A percentile compares a stretch with the other conserved stretches of the same genome.
phyloP scores from a whole-genome alignment of 1,140 invertebrate species.

The Drosophila ohnishii region DNA sequence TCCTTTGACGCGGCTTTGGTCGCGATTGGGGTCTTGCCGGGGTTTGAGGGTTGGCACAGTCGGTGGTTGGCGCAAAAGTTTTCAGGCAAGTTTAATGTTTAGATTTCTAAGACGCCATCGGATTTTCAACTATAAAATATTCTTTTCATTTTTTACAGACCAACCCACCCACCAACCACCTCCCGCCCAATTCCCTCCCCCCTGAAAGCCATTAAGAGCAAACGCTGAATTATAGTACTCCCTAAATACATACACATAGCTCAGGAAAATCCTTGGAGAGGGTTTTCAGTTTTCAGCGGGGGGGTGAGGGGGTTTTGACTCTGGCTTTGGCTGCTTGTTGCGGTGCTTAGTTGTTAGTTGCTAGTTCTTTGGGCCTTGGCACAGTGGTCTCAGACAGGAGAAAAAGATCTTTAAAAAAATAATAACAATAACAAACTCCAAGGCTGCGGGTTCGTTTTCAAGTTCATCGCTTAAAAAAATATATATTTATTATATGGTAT shows the following conservation, averaged over 20 bases:
- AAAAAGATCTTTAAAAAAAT: background rate
- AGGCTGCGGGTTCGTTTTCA: conserved; percentile 4
- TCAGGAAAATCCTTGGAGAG: conserved; percentile 14
- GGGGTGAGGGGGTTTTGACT: background rate
- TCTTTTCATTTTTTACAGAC: conserved; percentile 43
- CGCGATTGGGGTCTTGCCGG: conserved; percentile 17
- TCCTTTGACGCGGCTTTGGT: conserved; percentile 57
- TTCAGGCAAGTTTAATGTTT: conserved; percentile 75
- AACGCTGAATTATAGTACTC: conserved; percentile 58
- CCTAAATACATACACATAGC: conserved; percentile 28
- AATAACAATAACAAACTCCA: background rate
- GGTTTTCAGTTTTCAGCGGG: background rate
- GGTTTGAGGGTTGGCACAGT: conserved; percentile 17
- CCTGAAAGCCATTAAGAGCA: conserved; percentile 56
- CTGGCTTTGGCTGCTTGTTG: conserved; percentile 31
- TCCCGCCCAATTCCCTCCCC: background rate
- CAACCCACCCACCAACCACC: conserved; percentile 3
- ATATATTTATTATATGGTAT: background rate
- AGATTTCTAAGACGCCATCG: conserved; percentile 76
- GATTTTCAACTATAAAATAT: conserved; percentile 78
- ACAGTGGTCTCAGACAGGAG: conserved; percentile 18
- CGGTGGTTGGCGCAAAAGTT: conserved; percentile 49
- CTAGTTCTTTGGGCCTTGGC: conserved; percentile 6
- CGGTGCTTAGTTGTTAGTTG: conserved; percentile 48
- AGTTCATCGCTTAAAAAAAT: conserved; percentile 46